Percentiles rank a stretch among this genome's conserved stretches.
These are phyloP conservation scores for Barbus barbus DNA, from an alignment of 2,113 vertebrate species.

Conservation along the genomic window DNA sequence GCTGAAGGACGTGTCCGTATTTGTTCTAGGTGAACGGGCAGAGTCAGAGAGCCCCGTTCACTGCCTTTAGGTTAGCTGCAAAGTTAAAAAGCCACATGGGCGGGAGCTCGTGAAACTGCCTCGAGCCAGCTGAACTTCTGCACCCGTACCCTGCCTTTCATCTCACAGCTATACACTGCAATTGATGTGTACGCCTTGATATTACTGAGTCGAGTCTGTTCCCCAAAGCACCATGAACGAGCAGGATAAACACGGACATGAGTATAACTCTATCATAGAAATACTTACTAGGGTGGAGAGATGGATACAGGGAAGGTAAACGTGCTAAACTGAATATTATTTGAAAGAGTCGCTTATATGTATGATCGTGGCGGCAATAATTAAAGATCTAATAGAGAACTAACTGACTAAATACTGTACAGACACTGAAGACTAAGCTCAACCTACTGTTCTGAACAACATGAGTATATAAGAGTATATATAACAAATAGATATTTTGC, in stretches of 20 bases:
- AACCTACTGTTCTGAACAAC: neutral
- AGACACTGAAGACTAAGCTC: too few relatives aligned
- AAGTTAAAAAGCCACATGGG: constrained; percentile 32
- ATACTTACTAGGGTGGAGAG: neutral
- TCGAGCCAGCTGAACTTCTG: constrained; percentile 48
- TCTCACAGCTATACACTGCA: constrained; percentile 42
- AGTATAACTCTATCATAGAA: constrained; percentile 1
- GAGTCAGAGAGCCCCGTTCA: constrained; percentile 67
- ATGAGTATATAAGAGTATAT: neutral
- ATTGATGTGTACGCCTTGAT: constrained; percentile 52
- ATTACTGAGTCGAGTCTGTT: constrained; percentile 34
- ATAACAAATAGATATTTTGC: neutral
- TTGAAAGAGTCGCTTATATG: neutral
- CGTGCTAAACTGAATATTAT: neutral
- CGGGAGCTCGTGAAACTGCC: constrained; percentile 12
- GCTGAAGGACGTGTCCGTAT: constrained; percentile 59
- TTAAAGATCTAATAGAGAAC: neutral
- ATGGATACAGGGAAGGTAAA: constrained; percentile 13
- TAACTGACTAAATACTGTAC: neutral
- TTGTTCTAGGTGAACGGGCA: constrained; percentile 65
- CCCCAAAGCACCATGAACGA: constrained; percentile 33
- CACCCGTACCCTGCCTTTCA: constrained; percentile 52
- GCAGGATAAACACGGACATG: constrained; percentile 35
- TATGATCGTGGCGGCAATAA: neutral
- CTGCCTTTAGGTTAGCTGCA: constrained; percentile 68